A percentile compares a stretch with the other conserved stretches of the same genome.
These are phyloP conservation scores for Cisticola juncidis DNA, from an alignment of 2,113 vertebrate species.

Conservation along the genomic window DNA sequence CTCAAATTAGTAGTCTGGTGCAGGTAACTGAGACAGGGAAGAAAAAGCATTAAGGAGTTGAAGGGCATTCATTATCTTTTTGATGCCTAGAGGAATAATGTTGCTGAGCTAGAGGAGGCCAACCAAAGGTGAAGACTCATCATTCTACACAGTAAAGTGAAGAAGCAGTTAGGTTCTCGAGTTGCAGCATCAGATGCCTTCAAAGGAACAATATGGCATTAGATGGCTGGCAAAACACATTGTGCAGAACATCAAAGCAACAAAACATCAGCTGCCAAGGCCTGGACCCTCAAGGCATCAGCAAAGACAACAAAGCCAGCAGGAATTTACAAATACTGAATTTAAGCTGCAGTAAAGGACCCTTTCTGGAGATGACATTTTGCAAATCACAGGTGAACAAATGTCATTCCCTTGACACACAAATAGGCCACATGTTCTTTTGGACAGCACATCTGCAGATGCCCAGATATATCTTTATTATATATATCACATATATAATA, in stretches of 20 bases:
- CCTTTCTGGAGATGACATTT: background rate
- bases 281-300: conserved; percentile 77
- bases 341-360: background rate
- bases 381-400: background rate
- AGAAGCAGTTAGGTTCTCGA: conserved; percentile 86
- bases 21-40: conserved; percentile 80
- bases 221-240: conserved; percentile 85
- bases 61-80: conserved; percentile 83
- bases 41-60: conserved; percentile 83
- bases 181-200: conserved; percentile 83
- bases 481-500: background rate
- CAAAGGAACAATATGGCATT: conserved; percentile 84
- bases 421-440: background rate
- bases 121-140: conserved; percentile 84
- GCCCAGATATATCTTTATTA: background rate
- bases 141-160: conserved; percentile 81
- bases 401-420: background rate
- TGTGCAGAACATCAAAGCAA: conserved; percentile 82
- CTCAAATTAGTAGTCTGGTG: conserved; percentile 58
- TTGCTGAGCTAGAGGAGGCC: conserved; percentile 83
- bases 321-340: background rate
- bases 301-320: conserved; percentile 77
- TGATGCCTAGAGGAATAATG: conserved; percentile 85
- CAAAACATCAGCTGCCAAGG: conserved; percentile 85
- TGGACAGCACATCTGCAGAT: background rate